Evolutionary conservation across 2,797 vertebrate genomes (phyloP).

Genomic region (Melopsittacus undulatus): DNA sequence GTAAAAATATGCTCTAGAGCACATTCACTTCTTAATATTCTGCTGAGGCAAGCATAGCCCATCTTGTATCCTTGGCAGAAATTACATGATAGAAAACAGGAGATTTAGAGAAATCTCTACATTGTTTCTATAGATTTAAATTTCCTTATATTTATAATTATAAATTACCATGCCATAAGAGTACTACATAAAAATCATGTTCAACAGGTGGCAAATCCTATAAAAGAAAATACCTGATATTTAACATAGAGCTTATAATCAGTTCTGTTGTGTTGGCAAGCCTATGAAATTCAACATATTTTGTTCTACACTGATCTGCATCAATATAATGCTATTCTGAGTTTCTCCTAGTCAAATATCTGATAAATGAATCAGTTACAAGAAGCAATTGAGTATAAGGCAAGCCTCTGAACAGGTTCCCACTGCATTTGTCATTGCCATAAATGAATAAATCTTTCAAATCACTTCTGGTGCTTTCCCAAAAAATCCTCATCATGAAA

Average conservation of each 20-base stretch:
- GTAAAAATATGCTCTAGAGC: not conserved
- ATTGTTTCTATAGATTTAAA: not conserved
- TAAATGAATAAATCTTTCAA: slow-evolving; percentile 42
- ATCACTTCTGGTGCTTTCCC: slow-evolving; percentile 2
- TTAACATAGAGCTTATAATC: not conserved
- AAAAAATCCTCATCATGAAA: not conserved
- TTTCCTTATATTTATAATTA: not conserved
- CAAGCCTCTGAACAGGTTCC: slow-evolving; percentile 51
- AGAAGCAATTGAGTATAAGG: slow-evolving; percentile 62
- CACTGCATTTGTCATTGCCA: slow-evolving; percentile 56
- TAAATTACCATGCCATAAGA: not conserved
- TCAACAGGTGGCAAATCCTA: not conserved
- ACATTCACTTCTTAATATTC: not conserved
- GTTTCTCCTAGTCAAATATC: slow-evolving; percentile 48
- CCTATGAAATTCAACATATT: slow-evolving; percentile 24
- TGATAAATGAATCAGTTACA: slow-evolving; percentile 66
- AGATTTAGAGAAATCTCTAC: not conserved
- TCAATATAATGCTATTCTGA: slow-evolving; percentile 8
- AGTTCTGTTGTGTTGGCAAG: not conserved
- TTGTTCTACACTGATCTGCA: slow-evolving; percentile 41
- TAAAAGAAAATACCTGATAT: slow-evolving; percentile 7
- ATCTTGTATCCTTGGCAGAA: not conserved
- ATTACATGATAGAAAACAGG: not conserved
- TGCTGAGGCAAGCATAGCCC: not conserved
- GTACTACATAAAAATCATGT: not conserved